These are phyloP conservation scores for Rhinichthys klamathensis DNA, from an alignment of 2,113 vertebrate genomes.

Conservation along the genomic window DNA sequence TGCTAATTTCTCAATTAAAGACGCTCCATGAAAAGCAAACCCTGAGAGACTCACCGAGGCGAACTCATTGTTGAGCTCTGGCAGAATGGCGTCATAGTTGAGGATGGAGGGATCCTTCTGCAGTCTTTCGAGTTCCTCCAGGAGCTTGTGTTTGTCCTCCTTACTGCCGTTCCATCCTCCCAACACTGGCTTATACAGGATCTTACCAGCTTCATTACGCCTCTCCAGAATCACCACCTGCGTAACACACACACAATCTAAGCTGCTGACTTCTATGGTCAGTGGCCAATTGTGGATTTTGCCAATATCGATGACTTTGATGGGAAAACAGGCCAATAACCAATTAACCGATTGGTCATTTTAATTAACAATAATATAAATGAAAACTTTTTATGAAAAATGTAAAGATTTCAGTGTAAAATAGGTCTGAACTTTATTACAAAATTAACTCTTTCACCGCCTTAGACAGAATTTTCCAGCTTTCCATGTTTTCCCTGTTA, in stretches of 20 bases:
- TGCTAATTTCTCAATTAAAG: slow-evolving; percentile 40
- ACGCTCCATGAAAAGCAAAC: background rate
- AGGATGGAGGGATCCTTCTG: slow-evolving; percentile 87
- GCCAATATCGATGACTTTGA: background rate
- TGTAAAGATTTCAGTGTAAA: background rate
- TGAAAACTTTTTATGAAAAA: background rate
- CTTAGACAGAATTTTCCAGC: too few relatives aligned
- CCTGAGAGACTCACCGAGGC: slow-evolving; percentile 82
- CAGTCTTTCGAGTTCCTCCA: slow-evolving; percentile 85
- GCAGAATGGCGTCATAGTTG: slow-evolving; percentile 81
- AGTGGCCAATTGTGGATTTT: background rate
- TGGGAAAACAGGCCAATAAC: background rate
- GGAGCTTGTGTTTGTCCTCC: slow-evolving; percentile 83
- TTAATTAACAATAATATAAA: background rate
- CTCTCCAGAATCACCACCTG: slow-evolving; percentile 93
- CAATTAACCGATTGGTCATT: background rate
- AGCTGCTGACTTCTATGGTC: background rate
- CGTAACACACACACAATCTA: slow-evolving; percentile 13
- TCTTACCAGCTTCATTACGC: slow-evolving; percentile 83
- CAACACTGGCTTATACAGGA: slow-evolving; percentile 81
- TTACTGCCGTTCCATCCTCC: slow-evolving; percentile 87
- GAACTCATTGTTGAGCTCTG: slow-evolving; percentile 89
- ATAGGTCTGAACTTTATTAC: background rate
- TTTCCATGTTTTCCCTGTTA: too few relatives aligned
- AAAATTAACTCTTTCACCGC: too few relatives aligned